Base-by-base conservation (phyloP, 1,140 invertebrate genomes). In the Sminthurides bifidus region DNA sequence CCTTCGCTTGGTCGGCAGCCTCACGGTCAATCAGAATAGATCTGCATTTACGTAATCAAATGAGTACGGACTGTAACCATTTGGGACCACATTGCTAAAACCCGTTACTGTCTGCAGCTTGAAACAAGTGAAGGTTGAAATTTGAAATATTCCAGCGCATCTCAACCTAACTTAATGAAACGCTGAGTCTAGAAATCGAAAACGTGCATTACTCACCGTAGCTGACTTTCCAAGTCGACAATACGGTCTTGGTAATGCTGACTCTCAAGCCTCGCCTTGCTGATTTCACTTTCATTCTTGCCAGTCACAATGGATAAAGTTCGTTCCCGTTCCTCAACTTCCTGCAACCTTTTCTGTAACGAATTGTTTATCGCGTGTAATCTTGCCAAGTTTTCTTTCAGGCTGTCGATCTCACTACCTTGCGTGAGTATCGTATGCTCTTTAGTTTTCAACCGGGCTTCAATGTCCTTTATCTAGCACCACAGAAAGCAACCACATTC, bases 361-460 rank as follows among this genome's bases (percentile, higher is more conserved):
- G 84, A 86, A 6, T 76, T 77, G 56, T 87, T 85, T 29, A 87
- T 75, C 0, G 85, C 80, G 65, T 81, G 84, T 69, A 88, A 84
- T 33, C 85, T 71, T 0, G 84, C 85, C 33, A 83, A 77, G 71
- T 87, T 85, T 59, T 87, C 83, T 29, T 84, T 75, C 2, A 87
- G 68, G 65, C 81, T 80, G 63, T 84, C 82, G 2, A 79, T 77
- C 68, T 84, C 81, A 41, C 45, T 55, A n/a, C 26, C 35, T 31
- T 59, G 59, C 19, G 51, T 33, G 21, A 45, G 29, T n/a, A 60
- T 52, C 8, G 57, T 44, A 41, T 61, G 45, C 21, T 65, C 59
- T 44, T 65, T 65, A 1, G 54, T 30, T 49, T 61, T 65, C 5
- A 61, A 24, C 26, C 55, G 43, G 19, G 14, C 41, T 19, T 65